phyloP scores from a whole-genome alignment of 2,888 invertebrate genomes.

The Adelphocoris suturalis region DNA sequence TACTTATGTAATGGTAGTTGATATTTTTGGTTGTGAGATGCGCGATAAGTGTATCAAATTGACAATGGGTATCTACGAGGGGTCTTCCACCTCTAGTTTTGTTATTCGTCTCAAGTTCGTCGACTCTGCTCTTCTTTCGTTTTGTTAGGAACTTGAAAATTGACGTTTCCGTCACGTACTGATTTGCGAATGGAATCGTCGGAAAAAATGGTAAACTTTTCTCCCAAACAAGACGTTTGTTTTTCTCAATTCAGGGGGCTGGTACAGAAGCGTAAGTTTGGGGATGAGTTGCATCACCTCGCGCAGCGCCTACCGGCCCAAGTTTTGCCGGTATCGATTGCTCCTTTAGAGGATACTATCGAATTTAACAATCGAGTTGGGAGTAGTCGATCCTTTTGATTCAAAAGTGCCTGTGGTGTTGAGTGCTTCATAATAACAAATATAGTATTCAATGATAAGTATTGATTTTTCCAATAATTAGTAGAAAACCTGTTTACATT shows the following conservation, averaged over 20 bases:
- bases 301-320: neutral
- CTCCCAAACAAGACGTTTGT: neutral
- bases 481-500: no score
- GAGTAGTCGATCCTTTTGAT: no score
- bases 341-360: neutral
- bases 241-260: neutral
- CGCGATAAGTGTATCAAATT: no score
- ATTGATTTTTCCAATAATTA: no score
- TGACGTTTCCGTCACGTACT: neutral
- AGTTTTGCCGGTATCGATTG: neutral
- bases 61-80: no score
- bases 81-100: neutral
- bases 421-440: no score
- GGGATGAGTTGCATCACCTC: slow-evolving; percentile 20
- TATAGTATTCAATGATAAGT: no score
- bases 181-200: neutral
- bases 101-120: neutral
- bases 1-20: no score
- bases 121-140: neutral
- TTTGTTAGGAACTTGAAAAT: neutral
- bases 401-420: no score
- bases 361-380: no score
- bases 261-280: neutral
- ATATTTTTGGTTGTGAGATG: no score
- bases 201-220: neutral